These are phyloP conservation scores for Drosophila baimaii DNA, from an alignment of 1,140 invertebrate species.

Conservation along the genomic window DNA sequence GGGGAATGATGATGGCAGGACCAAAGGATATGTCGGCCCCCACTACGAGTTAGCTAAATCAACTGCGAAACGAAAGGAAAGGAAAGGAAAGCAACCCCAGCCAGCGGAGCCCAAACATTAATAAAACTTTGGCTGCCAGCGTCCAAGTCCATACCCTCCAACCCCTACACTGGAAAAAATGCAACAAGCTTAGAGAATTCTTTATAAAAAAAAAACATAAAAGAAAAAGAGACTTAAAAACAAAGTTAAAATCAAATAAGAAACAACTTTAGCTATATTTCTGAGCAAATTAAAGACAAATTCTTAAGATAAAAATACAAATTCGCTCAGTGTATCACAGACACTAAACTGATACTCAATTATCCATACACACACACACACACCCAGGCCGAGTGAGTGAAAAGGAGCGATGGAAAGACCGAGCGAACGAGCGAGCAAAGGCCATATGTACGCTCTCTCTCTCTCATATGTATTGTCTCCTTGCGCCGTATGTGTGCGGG, in stretches of 20 bases:
- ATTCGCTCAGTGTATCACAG: conserved; percentile 38
- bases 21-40: conserved; percentile 44
- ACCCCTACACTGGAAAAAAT: conserved; percentile 22
- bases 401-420: background rate
- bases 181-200: background rate
- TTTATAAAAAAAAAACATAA: background rate
- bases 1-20: conserved; percentile 15
- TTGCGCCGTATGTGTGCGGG: background rate
- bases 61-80: conserved; percentile 54
- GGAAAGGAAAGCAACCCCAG: conserved; percentile 22
- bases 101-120: conserved; percentile 66
- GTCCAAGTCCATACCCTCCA: conserved; percentile 40
- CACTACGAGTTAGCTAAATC: conserved; percentile 61
- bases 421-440: background rate
- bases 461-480: conserved; percentile 33
- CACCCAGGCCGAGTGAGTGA: conserved; percentile 3
- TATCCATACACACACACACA: conserved; percentile 62
- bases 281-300: too few species aligned
- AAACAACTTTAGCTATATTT: too few species aligned
- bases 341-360: conserved; percentile 81
- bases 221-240: background rate
- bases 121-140: conserved; percentile 79
- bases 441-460: conserved; percentile 25
- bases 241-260: background rate
- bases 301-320: background rate